A percentile compares a stretch with the other conserved stretches of the same genome.
Conservation (phyloP, 92 coral and sea anemone genomes). For the Palythoa heliodiscus region DNA sequence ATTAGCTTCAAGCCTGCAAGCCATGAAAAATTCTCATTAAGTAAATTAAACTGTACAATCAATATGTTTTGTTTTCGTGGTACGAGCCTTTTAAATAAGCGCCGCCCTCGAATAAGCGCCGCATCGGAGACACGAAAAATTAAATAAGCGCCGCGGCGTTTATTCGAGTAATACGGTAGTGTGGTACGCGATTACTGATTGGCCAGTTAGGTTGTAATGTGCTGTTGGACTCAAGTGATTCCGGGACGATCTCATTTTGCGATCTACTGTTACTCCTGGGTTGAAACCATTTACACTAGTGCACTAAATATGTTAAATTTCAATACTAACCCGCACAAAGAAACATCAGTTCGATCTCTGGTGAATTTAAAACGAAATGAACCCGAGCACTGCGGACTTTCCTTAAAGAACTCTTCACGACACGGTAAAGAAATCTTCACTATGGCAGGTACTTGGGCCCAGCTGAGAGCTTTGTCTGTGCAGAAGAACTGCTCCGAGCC, state of each 20-base stretch:
- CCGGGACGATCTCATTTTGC: too few species aligned
- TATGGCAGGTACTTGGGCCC: background rate
- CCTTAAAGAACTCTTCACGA: constrained; percentile 8
- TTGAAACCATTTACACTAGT: too few species aligned
- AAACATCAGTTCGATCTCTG: constrained; percentile 1
- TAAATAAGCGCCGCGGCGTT: too few species aligned
- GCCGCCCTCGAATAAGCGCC: constrained; percentile 68
- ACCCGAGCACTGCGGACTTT: background rate
- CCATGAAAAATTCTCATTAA: too few species aligned
- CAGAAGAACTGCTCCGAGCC: constrained; percentile 31
- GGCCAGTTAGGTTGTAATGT: too few species aligned
- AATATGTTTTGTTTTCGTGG: too few species aligned
- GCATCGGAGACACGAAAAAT: background rate
- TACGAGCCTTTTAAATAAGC: constrained; percentile 59
- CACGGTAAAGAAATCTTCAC: constrained; percentile 6
- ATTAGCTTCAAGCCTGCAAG: too few species aligned
- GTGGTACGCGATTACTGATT: too few species aligned
- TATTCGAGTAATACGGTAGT: too few species aligned
- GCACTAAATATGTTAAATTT: background rate
- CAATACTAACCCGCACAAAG: constrained; percentile 19
- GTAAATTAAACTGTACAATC: too few species aligned
- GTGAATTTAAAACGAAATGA: constrained; percentile 24
- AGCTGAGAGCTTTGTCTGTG: constrained; percentile 12
- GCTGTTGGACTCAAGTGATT: too few species aligned
- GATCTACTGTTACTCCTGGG: too few species aligned